Base-by-base conservation (phyloP, 1,140 invertebrate species). In the Mylabris phalerata region DNA sequence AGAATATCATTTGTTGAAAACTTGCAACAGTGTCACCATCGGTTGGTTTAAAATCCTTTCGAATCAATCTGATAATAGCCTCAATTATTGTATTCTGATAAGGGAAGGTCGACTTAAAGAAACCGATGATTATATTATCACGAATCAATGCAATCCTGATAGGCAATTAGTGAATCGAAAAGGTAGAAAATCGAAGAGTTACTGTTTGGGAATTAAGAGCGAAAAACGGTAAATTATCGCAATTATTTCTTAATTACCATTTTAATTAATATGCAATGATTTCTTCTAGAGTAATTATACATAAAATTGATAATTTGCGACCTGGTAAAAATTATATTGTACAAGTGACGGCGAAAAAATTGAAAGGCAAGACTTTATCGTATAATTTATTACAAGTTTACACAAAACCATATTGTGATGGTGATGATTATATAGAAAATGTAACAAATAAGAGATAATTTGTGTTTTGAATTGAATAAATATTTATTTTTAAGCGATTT, bases 291-390 rank as follows among this genome's bases (percentile, higher is more conserved):
- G 67, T 73, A n/a, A 63, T 77, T n/a, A 72, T 67, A 1, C 66
- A 78, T 54, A 70, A 62, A 55, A 73, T 79, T 4, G 60, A 48
- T n/a, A 65, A 74, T 6, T 61, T 79, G 26, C 71, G 70, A 40
- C 66, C 75, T 9, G 71, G 70, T 3, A 66, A 66, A 61, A 68
- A 56, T 48, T 79, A 79, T 56, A 63, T 75, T 3, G 67, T 78
- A 4, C 77, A 78, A 64, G 71, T 79, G 1, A 77, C 74, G 7
- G 72, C 77, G 3, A 69, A 72, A 46, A 75, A 77, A 55, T 67
- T 66, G 24, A 68, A 70, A 48, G 77, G 77, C 48, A 75, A 73
- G 63, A 67, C 73, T 9, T 61, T 79, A 10, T 76, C 77, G 5
- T 79, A 79, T 59, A 71, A 78, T 65, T 56, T 78, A 6, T 65